These are phyloP conservation scores for Mayetiola destructor DNA, from an alignment of 2,888 invertebrate species.

Conservation along the genomic window DNA sequence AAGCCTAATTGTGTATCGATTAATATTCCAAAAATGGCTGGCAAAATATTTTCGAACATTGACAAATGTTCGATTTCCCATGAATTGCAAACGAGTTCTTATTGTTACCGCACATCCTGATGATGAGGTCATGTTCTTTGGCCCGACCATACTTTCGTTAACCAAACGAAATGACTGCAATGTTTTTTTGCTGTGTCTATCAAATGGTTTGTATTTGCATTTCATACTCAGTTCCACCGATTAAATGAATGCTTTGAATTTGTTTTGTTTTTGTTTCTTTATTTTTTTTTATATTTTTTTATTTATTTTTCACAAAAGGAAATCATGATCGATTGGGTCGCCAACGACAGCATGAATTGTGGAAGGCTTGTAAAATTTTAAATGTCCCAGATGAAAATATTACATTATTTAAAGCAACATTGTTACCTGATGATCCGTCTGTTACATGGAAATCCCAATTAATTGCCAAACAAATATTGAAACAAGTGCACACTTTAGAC, in stretches of 20 bases:
- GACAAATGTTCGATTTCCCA: constrained; percentile 41
- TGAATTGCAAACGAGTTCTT: constrained; percentile 50
- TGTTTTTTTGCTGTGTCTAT: constrained; percentile 71
- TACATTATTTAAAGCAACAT: constrained; percentile 51
- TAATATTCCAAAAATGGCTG: constrained; percentile 27
- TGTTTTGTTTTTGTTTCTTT: too few relatives aligned
- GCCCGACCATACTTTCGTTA: constrained; percentile 67
- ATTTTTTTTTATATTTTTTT: not conserved
- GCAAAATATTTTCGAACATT: constrained; percentile 32
- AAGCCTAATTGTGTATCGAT: constrained; percentile 34
- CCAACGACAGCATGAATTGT: constrained; percentile 48
- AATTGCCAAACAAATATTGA: constrained; percentile 46
- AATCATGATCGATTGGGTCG: constrained; percentile 46
- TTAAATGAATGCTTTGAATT: too few relatives aligned
- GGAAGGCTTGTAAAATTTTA: constrained; percentile 61
- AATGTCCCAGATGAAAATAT: constrained; percentile 68
- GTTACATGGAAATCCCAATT: constrained; percentile 59
- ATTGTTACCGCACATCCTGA: constrained; percentile 92
- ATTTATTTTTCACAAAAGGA: too few relatives aligned
- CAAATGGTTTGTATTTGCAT: constrained; percentile 53
- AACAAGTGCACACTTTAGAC: constrained; percentile 55
- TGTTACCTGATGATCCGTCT: constrained; percentile 61
- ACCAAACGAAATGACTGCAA: constrained; percentile 43
- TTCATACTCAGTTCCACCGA: too few relatives aligned
- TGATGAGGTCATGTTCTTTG: constrained; percentile 99